Conservation (phyloP, 1,140 invertebrate species). For the Phenacoccus solenopsis region DNA sequence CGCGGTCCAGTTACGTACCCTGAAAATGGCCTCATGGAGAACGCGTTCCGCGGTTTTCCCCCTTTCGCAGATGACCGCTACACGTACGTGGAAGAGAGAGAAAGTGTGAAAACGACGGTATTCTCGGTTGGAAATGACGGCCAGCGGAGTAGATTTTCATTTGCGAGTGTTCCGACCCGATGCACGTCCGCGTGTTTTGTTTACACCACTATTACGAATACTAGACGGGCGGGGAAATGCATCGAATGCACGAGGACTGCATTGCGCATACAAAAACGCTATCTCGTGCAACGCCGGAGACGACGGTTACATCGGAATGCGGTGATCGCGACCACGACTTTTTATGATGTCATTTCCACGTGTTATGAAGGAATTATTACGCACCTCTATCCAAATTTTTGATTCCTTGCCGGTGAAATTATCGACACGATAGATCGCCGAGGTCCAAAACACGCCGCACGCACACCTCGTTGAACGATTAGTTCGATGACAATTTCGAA, state of each 20-base stretch:
- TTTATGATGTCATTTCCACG: conserved; percentile 1
- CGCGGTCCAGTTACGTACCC: neutral
- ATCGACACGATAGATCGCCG: neutral
- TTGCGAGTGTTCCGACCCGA: too few species aligned
- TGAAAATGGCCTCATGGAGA: neutral
- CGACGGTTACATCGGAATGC: neutral
- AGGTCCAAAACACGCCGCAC: too few species aligned
- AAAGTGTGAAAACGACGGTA: neutral
- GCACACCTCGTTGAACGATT: neutral
- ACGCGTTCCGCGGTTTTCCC: neutral
- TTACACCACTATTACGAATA: neutral
- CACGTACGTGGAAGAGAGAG: neutral
- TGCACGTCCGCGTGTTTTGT: neutral
- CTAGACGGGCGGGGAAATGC: neutral
- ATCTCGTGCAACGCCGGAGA: neutral
- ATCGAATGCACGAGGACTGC: neutral
- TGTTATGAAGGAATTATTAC: too few species aligned
- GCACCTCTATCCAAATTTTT: too few species aligned
- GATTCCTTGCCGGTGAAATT: too few species aligned
- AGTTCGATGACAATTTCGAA: neutral
- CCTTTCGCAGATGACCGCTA: neutral
- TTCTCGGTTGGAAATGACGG: too few species aligned
- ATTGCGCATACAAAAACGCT: neutral
- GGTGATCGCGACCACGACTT: too few species aligned
- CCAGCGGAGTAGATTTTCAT: too few species aligned